Base-by-base conservation (phyloP, 2,113 vertebrate genomes). In the Cariama cristata region DNA sequence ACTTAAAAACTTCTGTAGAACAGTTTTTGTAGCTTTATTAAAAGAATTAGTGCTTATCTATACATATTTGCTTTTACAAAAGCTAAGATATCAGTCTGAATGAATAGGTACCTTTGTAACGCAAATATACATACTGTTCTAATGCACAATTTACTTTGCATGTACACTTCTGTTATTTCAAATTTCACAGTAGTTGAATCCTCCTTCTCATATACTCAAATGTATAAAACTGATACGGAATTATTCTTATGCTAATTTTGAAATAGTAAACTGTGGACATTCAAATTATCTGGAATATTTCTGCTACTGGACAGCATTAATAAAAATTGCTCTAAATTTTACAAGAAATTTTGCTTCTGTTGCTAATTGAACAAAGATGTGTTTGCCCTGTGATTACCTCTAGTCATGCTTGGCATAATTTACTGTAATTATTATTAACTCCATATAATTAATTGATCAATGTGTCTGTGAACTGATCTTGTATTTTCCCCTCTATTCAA, bases 341-440 rank as follows among this genome's bases (percentile, higher is more conserved):
- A 44, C 38, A 76, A 93, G 62, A 81, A 60, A 76, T 79, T 79
- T 59, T 94, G 35, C 64, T 75, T 94, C 69, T 96, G 45, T 67
- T 96, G 35, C 86, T 96, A 94, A 66, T 74, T 97, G 88, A 95
- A 91, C 71, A 68, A 90, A 95, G 63, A 96, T 76, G 44, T 90
- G 86, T 97, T 97, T 96, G 75, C 80, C 45, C 64, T 94, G 42
- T 94, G 94, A 94, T 97, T 97, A 96, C 44, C 45, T 96, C 55
- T 30, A 95, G 91, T 97, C 80, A 89, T 50, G 50, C 27, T 44
- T 92, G 81, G 64, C 85, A 75, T 95, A 95, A 92, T 96, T 97
- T 93, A 59, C 58, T 94, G 40, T 94, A 97, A 92, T 97, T 95
- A 88, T 80, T 38, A 91, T 95, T 97, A 94, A 79, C 24, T 81